These are phyloP conservation scores for Zoanthus sociatus DNA, from an alignment of 92 coral and sea anemone genomes.

Conservation along the genomic window DNA sequence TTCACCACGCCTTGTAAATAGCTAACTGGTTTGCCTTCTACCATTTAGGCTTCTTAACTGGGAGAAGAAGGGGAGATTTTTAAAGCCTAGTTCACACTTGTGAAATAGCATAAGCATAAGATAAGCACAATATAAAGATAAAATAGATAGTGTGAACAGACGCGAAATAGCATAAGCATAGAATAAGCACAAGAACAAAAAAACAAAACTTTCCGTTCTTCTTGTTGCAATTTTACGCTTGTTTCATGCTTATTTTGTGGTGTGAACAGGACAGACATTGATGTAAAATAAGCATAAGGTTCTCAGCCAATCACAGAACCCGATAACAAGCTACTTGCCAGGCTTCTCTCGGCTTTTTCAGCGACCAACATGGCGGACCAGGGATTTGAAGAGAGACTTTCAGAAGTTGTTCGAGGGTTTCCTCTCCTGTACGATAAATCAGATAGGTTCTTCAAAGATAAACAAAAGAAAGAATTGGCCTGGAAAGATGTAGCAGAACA, in stretches of 20 bases:
- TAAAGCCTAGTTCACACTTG: constrained; percentile 24
- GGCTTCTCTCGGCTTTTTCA: constrained; percentile 42
- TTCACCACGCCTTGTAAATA: too few species aligned
- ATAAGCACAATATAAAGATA: constrained; percentile 20
- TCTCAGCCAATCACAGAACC: constrained; percentile 42
- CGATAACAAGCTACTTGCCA: constrained; percentile 43
- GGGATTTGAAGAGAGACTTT: constrained; percentile 41
- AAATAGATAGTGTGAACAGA: constrained; percentile 31
- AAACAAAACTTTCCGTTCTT: constrained; percentile 23
- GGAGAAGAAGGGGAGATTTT: too few species aligned
- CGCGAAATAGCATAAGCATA: constrained; percentile 30
- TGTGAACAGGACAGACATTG: constrained; percentile 45
- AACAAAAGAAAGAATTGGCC: constrained; percentile 41
- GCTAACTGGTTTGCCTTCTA: too few species aligned
- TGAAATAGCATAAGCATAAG: constrained; percentile 15
- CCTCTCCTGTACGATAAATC: constrained; percentile 41
- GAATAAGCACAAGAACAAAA: constrained; percentile 27
- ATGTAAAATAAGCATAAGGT: constrained; percentile 35
- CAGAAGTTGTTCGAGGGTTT: constrained; percentile 45
- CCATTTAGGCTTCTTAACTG: too few species aligned
- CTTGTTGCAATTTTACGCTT: constrained; percentile 23
- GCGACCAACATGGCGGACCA: constrained; percentile 47
- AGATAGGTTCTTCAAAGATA: constrained; percentile 37
- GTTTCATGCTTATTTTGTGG: constrained; percentile 35
- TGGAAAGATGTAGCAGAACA: constrained; percentile 44